Conservation (phyloP, 2,888 invertebrate species). For the Zaprionus bogoriensis region DNA sequence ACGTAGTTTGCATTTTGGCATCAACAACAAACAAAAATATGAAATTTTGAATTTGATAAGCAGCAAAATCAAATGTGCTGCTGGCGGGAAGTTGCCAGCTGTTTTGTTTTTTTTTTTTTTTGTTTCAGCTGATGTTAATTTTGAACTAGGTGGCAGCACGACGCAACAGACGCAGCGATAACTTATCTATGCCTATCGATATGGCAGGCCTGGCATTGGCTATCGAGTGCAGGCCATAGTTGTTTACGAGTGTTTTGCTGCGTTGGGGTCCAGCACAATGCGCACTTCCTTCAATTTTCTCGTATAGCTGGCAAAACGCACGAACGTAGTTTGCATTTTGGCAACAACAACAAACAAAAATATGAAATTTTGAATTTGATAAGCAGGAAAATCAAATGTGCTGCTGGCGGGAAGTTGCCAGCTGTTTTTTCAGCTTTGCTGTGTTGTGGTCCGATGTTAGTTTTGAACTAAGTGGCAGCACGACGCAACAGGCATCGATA, state of each 20-base stretch:
- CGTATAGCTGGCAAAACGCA: conserved; percentile 86
- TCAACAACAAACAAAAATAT: no score
- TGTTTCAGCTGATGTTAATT: conserved; percentile 2
- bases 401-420: conserved; percentile 28
- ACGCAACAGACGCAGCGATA: neutral
- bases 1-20: conserved; percentile 78
- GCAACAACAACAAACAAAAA: no score
- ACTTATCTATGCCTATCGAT: neutral
- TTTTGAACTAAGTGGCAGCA: neutral
- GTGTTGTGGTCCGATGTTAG: conserved; percentile 1
- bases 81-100: conserved; percentile 26
- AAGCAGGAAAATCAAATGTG: conserved; percentile 28
- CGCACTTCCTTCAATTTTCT: conserved; percentile 92
- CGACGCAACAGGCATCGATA: neutral
- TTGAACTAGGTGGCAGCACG: conserved; percentile 1
- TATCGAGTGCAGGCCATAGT: conserved; percentile 1
- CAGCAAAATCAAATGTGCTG: conserved; percentile 31
- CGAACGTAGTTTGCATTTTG: conserved; percentile 76
- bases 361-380: conserved; percentile 11
- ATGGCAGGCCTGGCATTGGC: conserved; percentile 1
- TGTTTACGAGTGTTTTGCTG: no score
- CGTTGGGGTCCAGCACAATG: conserved; percentile 96
- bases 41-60: neutral
- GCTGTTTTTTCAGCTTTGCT: neutral
- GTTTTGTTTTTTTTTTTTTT: neutral